phyloP scores from a whole-genome alignment of 2,113 vertebrate species.

The Ptilonorhynchus violaceus region DNA sequence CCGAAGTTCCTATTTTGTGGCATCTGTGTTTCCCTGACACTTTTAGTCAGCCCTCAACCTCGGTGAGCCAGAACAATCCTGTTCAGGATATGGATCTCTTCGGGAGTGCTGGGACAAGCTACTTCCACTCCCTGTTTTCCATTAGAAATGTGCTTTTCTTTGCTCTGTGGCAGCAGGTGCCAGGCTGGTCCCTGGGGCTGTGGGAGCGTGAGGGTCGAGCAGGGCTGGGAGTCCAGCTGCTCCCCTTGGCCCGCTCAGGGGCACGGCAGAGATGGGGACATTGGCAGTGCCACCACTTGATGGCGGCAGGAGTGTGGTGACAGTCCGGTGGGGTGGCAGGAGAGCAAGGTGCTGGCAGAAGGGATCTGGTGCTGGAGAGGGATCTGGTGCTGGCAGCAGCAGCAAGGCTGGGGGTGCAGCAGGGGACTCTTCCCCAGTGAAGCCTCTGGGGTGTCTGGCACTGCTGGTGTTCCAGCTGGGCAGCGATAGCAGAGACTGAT shows the following conservation, averaged over 20 bases:
- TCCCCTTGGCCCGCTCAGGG: neutral
- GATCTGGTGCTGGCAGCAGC: neutral
- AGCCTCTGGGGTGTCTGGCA: neutral
- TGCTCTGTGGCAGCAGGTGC: neutral
- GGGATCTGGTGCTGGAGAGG: neutral
- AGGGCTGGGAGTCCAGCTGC: neutral
- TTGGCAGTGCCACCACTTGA: fast-evolving
- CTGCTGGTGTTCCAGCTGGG: neutral
- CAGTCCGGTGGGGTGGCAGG: neutral
- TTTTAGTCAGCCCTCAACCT: neutral
- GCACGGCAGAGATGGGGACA: neutral
- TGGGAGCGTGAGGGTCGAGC: fast-evolving
- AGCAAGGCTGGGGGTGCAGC: neutral
- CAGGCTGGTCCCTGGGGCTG: neutral
- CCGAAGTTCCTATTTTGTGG: neutral
- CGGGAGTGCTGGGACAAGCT: neutral
- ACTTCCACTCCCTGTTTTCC: fast-evolving
- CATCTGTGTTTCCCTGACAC: neutral
- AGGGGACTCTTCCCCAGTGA: neutral
- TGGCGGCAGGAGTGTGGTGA: neutral
- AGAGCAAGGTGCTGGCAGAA: neutral
- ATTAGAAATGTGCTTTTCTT: neutral
- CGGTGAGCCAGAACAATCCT: fast-evolving
- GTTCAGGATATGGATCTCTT: neutral
- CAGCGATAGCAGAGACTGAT: neutral